Percentiles rank a stretch among this genome's conserved stretches.
Conservation (phyloP, 1,140 invertebrate genomes). For the Schmidtea mediterranea region DNA sequence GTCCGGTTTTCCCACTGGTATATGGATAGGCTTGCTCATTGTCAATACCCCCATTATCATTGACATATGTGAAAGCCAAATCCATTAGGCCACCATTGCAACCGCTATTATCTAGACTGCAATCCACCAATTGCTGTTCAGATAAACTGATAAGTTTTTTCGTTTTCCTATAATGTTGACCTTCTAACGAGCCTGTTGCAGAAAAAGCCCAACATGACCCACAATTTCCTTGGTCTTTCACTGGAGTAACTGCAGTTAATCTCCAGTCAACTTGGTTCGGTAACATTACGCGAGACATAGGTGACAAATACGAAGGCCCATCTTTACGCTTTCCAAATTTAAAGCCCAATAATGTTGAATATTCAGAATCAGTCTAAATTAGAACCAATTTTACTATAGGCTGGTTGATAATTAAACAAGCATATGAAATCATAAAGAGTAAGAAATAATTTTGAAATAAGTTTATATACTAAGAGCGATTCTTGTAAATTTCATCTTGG, state of each 20-base stretch:
- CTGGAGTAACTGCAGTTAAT: slow-evolving; percentile 15
- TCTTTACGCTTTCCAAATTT: too few species aligned
- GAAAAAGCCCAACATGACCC: slow-evolving; percentile 21
- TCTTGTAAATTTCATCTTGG: too few species aligned
- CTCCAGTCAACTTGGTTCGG: slow-evolving; percentile 15
- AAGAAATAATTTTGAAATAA: too few species aligned
- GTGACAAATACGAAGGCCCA: too few species aligned
- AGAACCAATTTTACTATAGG: too few species aligned
- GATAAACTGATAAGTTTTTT: slow-evolving; percentile 55
- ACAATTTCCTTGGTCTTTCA: slow-evolving; percentile 18
- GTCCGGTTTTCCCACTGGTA: slow-evolving; percentile 4
- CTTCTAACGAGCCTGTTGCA: slow-evolving; percentile 56
- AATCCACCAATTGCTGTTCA: slow-evolving; percentile 82
- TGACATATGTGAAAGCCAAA: background rate
- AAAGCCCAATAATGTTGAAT: too few species aligned
- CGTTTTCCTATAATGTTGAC: slow-evolving; percentile 55
- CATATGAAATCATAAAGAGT: too few species aligned
- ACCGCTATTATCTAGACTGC: slow-evolving; percentile 19
- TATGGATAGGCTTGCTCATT: background rate
- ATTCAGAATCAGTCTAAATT: too few species aligned
- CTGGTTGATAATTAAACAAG: too few species aligned
- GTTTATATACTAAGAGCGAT: too few species aligned
- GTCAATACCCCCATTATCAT: slow-evolving; percentile 2
- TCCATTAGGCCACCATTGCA: slow-evolving; percentile 4
- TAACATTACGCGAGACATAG: background rate